phyloP scores from a whole-genome alignment of 2,888 invertebrate genomes.

The Oscheius myriophilus region DNA sequence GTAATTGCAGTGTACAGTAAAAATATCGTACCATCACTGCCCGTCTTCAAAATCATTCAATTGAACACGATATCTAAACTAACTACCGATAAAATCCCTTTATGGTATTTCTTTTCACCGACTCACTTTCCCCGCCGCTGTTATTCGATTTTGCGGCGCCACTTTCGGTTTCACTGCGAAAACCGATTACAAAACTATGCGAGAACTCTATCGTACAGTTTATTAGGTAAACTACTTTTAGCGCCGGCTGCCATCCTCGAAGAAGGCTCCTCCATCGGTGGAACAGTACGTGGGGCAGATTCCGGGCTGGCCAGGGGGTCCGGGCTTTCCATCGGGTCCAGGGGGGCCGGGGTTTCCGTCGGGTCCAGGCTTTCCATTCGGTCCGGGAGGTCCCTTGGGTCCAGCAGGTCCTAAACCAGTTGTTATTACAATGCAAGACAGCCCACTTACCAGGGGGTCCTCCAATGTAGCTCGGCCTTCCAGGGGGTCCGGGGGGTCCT shows the following conservation, averaged over 20 bases:
- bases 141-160: too few species aligned
- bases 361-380: conserved; percentile 2
- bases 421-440: background rate
- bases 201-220: too few species aligned
- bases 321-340: background rate
- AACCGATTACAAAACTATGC: too few species aligned
- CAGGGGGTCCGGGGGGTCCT: conserved; percentile 36
- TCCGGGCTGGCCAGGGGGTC: conserved; percentile 10
- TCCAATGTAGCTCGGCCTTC: conserved; percentile 37
- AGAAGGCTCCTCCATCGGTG: conserved; percentile 21
- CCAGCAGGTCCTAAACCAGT: conserved; percentile 1
- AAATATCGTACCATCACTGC: too few species aligned
- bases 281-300: conserved; percentile 22
- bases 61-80: too few species aligned
- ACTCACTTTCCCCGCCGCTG: too few species aligned
- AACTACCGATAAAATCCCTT: too few species aligned
- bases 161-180: too few species aligned
- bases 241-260: conserved; percentile 11
- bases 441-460: conserved; percentile 2
- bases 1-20: too few species aligned
- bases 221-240: background rate
- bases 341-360: conserved; percentile 10
- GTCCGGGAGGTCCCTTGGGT: conserved; percentile 2
- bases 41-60: too few species aligned
- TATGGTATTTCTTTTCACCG: too few species aligned